Percentiles rank a stretch among this genome's conserved stretches.
Conservation (phyloP, 2,797 vertebrate genomes). For the Siniperca obscura region DNA sequence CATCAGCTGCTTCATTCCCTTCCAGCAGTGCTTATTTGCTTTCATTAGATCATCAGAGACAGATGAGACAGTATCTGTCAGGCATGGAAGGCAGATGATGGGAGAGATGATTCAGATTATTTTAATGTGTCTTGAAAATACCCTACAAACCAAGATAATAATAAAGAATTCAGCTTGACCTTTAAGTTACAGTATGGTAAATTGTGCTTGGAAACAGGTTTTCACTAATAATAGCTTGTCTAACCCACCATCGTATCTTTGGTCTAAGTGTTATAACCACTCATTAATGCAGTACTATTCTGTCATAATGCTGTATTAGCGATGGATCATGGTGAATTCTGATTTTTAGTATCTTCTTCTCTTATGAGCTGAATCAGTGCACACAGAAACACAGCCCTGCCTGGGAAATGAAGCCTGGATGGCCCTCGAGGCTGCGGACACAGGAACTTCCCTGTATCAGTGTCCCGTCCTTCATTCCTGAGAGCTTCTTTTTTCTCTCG, state of each 20-base stretch:
- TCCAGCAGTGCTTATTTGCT: slow-evolving; percentile 1
- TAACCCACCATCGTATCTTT: not conserved
- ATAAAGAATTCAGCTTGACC: not conserved
- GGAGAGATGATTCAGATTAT: not conserved
- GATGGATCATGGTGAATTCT: not conserved
- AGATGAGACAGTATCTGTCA: not conserved
- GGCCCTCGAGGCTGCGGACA: slow-evolving; percentile 63
- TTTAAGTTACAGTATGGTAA: not conserved
- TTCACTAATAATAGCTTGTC: not conserved
- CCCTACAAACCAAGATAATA: not conserved
- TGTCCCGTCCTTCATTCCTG: slow-evolving; percentile 66
- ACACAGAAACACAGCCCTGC: slow-evolving; percentile 19
- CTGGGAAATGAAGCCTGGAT: slow-evolving; percentile 54
- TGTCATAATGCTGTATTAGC: not conserved
- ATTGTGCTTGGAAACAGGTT: not conserved
- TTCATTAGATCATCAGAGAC: not conserved
- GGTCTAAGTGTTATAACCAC: not conserved
- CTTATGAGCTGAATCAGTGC: not conserved
- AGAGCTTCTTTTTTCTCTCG: slow-evolving; percentile 53
- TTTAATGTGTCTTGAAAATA: slow-evolving; percentile 13
- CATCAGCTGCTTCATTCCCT: not conserved
- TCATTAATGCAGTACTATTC: not conserved
- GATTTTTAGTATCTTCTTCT: slow-evolving; percentile 9
- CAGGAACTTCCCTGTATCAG: slow-evolving; percentile 69
- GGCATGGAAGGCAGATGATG: not conserved